Percentiles rank a stretch among this genome's conserved stretches.
Evolutionary conservation across 2,888 invertebrate genomes (phyloP).

Genomic region (Temnothorax rugatulus): DNA sequence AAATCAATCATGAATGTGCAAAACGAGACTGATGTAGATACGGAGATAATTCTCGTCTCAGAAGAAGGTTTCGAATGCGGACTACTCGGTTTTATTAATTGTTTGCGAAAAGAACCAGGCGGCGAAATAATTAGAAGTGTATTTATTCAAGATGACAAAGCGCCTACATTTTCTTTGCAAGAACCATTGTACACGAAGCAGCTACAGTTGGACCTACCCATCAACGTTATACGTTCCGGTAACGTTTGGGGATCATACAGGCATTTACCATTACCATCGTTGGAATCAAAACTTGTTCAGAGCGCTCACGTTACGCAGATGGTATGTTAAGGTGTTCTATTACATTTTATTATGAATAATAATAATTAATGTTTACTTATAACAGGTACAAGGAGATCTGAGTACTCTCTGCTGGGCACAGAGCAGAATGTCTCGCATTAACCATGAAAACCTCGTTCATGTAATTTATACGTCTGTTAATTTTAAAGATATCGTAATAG

Average conservation of each 20-base stretch:
- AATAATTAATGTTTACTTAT: not conserved
- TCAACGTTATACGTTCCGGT: conserved; percentile 89
- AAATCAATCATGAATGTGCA: conserved; percentile 79
- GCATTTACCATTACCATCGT: conserved; percentile 90
- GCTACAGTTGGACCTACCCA: conserved; percentile 90
- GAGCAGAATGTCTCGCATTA: not conserved
- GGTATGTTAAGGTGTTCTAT: conserved; percentile 6
- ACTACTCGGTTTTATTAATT: conserved; percentile 94
- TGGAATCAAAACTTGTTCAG: conserved; percentile 86
- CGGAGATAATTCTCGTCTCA: too few species aligned
- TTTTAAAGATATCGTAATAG: conserved; percentile 5
- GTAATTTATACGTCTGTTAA: not conserved
- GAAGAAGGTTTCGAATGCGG: conserved; percentile 86
- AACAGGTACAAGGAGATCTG: conserved; percentile 5
- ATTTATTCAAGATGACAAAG: conserved; percentile 88
- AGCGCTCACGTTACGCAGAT: conserved; percentile 93
- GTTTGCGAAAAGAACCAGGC: conserved; percentile 93
- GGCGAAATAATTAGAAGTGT: conserved; percentile 88
- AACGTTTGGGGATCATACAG: conserved; percentile 93
- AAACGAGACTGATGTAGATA: conserved; percentile 85
- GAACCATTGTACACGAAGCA: too few species aligned
- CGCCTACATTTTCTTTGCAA: conserved; percentile 89
- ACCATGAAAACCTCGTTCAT: not conserved
- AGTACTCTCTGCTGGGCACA: not conserved
- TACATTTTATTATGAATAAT: conserved; percentile 56